A percentile compares a stretch with the other conserved stretches of the same genome.
Conservation (phyloP, 2,113 vertebrate genomes). For the Hippocampus zosterae region DNA sequence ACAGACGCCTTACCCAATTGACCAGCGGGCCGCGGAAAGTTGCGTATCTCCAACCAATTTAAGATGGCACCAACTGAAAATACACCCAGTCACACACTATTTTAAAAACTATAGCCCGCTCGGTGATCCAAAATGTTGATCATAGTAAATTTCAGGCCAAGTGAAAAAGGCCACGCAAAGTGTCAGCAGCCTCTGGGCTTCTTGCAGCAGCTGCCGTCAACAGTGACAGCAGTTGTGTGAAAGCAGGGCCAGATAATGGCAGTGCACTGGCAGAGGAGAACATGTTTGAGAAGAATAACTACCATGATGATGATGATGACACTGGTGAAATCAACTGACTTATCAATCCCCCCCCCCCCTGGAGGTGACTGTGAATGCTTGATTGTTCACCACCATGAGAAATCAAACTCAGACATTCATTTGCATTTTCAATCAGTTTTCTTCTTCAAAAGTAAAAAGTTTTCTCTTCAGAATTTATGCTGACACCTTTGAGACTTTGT, state of each 20-base stretch:
- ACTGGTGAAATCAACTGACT: background rate
- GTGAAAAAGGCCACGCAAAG: background rate
- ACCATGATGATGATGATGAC: background rate
- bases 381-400: background rate
- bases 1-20: too few relatives aligned
- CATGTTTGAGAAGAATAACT: background rate
- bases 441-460: background rate
- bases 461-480: background rate
- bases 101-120: background rate
- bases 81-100: background rate
- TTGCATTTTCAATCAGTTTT: background rate
- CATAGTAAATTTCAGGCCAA: background rate
- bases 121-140: background rate
- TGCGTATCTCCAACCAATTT: too few relatives aligned
- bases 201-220: background rate
- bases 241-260: background rate
- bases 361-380: background rate
- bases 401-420: background rate
- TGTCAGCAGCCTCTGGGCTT: background rate
- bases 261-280: background rate
- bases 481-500: background rate
- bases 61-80: background rate
- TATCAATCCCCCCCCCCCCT: too few relatives aligned
- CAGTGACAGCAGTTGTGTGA: background rate
- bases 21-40: too few relatives aligned